Conservation (phyloP, 1,140 invertebrate species). For the Macrobrachium nipponense region DNA sequence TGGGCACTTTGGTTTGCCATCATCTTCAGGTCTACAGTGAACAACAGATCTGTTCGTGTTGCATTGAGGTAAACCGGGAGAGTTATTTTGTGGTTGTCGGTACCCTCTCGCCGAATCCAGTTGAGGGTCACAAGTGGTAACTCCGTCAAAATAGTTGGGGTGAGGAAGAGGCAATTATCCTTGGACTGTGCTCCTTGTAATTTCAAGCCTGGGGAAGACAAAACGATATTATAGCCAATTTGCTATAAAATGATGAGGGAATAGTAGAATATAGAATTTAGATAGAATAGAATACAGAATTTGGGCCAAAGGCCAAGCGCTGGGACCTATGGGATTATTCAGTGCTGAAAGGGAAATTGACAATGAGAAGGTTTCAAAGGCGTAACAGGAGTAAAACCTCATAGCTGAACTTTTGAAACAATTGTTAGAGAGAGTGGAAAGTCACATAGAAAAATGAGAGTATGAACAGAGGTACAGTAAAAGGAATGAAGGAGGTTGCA, state of each 20-base stretch:
- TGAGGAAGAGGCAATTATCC: conserved; percentile 90
- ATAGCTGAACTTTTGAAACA: too few relatives aligned
- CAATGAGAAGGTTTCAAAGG: too few relatives aligned
- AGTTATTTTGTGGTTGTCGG: conserved; percentile 76
- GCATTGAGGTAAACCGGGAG: conserved; percentile 98
- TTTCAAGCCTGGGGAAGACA: conserved; percentile 79
- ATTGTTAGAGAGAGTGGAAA: too few relatives aligned
- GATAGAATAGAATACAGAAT: background rate
- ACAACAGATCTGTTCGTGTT: conserved; percentile 92
- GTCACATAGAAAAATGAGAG: too few relatives aligned
- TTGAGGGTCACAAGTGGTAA: conserved; percentile 84
- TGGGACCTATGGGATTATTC: too few relatives aligned
- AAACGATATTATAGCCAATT: background rate
- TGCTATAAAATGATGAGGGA: background rate
- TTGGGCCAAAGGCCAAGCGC: too few relatives aligned
- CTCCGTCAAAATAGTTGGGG: conserved; percentile 94
- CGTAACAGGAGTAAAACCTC: too few relatives aligned
- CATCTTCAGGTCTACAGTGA: conserved; percentile 94
- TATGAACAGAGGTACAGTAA: too few relatives aligned
- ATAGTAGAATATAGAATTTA: background rate
- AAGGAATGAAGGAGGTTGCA: too few relatives aligned
- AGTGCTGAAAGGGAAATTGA: too few relatives aligned
- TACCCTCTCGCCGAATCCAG: conserved; percentile 52
- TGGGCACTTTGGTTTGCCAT: conserved; percentile 87
- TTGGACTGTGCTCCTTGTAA: conserved; percentile 94